Evolutionary conservation across 2,797 vertebrate species (phyloP).

Genomic region (Fratercula arctica): DNA sequence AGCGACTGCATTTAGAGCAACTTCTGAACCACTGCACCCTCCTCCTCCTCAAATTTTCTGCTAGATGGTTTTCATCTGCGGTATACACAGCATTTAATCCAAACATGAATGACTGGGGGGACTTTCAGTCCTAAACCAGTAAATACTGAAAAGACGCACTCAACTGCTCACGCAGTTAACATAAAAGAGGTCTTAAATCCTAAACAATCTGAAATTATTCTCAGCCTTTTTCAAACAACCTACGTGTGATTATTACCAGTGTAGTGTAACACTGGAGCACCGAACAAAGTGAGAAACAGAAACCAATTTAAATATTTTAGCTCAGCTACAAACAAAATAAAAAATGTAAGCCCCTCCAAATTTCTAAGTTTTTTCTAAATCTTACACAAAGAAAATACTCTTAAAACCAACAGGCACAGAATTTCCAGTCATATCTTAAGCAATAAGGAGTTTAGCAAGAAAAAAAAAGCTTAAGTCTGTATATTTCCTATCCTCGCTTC

Average conservation of each 20-base stretch:
- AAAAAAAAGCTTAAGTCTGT: background rate
- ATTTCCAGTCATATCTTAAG: background rate
- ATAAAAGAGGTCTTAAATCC: background rate
- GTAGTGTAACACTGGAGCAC: background rate
- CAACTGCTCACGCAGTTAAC: background rate
- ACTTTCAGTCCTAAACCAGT: background rate
- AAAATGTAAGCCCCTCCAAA: fast-evolving
- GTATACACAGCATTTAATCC: background rate
- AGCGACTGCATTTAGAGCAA: background rate
- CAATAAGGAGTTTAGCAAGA: background rate
- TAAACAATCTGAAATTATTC: background rate
- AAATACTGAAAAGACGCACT: background rate
- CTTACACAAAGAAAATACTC: background rate
- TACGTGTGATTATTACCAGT: background rate
- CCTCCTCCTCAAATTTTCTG: background rate
- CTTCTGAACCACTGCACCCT: background rate
- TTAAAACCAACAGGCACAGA: background rate
- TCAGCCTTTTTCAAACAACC: background rate
- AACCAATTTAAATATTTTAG: background rate
- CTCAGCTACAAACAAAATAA: background rate
- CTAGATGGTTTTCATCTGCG: too few relatives aligned
- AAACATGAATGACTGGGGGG: background rate
- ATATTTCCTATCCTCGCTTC: background rate
- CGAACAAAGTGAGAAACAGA: background rate
- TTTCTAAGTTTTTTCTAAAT: background rate